These are phyloP conservation scores for Pecten maximus DNA, from an alignment of 2,888 invertebrate species.

Conservation along the genomic window DNA sequence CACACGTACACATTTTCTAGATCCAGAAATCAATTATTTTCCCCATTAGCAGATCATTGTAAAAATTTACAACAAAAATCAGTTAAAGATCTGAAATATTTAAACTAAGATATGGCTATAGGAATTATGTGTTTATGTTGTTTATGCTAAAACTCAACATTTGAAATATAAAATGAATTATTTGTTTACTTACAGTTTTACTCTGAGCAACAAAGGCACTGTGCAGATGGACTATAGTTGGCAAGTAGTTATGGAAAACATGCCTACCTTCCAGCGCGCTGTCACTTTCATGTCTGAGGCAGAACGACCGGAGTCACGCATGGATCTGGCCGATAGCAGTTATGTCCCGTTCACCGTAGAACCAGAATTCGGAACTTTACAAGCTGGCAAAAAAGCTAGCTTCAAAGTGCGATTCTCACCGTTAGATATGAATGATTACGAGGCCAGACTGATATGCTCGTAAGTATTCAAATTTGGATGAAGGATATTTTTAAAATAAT, in stretches of 20 bases:
- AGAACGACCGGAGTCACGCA: constrained; percentile 74
- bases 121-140: no score
- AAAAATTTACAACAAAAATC: no score
- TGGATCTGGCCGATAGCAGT: constrained; percentile 71
- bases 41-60: no score
- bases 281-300: constrained; percentile 78
- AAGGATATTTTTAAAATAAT: background rate
- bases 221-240: constrained; percentile 81
- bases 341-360: constrained; percentile 82
- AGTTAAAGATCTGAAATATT: no score
- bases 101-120: no score
- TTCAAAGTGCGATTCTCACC: constrained; percentile 81
- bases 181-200: constrained; percentile 67
- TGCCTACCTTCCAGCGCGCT: constrained; percentile 73
- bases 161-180: background rate
- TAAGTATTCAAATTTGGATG: constrained; percentile 57
- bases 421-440: constrained; percentile 80
- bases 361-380: constrained; percentile 79
- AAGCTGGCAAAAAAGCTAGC: constrained; percentile 75
- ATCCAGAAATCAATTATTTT: no score
- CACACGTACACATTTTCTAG: no score
- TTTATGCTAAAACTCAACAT: no score
- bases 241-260: constrained; percentile 81
- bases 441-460: constrained; percentile 81
- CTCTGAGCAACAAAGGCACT: constrained; percentile 77